Evolutionary conservation across 2,888 invertebrate genomes (phyloP).

Genomic region (Phengaris arion): DNA sequence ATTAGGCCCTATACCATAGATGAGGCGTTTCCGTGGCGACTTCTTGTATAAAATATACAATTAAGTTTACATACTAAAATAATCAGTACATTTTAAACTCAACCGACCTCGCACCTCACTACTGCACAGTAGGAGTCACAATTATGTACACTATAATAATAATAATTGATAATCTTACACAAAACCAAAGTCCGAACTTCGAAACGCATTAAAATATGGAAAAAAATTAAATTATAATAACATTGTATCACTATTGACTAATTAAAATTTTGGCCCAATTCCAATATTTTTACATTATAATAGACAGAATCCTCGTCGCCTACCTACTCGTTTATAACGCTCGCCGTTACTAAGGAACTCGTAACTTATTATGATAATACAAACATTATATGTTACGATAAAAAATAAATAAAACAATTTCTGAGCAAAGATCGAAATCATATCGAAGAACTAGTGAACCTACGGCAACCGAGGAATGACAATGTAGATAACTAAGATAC

Average conservation of each 20-base stretch:
- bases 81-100: constrained; percentile 77
- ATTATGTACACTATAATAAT: constrained; percentile 44
- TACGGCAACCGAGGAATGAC: constrained; percentile 55
- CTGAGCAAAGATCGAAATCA: constrained; percentile 63
- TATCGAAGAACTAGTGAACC: constrained; percentile 42
- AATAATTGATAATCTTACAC: constrained; percentile 35
- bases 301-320: constrained; percentile 3
- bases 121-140: constrained; percentile 49
- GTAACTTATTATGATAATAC: neutral
- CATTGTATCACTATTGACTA: constrained; percentile 66
- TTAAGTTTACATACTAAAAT: constrained; percentile 66
- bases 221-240: constrained; percentile 24
- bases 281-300: constrained; percentile 50
- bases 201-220: constrained; percentile 36
- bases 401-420: constrained; percentile 66
- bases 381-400: constrained; percentile 46
- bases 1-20: constrained; percentile 58
- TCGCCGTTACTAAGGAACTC: neutral
- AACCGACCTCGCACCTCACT: constrained; percentile 59
- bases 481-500: constrained; percentile 22
- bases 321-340: constrained; percentile 18
- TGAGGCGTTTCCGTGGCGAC: constrained; percentile 66
- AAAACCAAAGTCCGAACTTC: constrained; percentile 34
- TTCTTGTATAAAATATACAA: constrained; percentile 66
- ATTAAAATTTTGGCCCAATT: constrained; percentile 74